These are phyloP conservation scores for Pantherophis alleghaniensis DNA, from an alignment of 2,797 vertebrate species.

Conservation along the genomic window DNA sequence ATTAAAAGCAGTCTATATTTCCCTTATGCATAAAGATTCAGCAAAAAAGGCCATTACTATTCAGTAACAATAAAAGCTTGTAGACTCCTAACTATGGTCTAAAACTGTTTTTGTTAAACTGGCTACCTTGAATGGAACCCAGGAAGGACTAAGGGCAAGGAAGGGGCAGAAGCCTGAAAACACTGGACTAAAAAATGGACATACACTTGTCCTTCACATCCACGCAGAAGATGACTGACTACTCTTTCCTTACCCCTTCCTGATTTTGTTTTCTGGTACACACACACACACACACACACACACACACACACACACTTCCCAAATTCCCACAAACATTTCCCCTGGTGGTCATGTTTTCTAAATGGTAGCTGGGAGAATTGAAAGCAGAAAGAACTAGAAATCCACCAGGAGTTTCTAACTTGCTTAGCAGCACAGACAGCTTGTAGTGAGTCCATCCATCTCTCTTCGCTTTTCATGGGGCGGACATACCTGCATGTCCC, in stretches of 20 bases:
- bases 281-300: neutral
- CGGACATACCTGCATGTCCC: neutral
- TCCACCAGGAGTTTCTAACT: neutral
- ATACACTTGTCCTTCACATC: neutral
- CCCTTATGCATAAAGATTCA: neutral
- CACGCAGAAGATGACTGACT: too few relatives aligned
- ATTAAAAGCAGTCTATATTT: neutral
- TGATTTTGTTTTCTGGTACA: neutral
- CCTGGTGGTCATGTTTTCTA: neutral
- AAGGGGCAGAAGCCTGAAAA: neutral
- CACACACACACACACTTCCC: neutral
- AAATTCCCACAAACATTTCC: neutral
- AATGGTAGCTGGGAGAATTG: neutral
- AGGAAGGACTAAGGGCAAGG: neutral
- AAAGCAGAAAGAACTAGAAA: neutral
- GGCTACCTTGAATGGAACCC: neutral
- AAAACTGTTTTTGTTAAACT: neutral
- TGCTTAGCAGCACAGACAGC: neutral
- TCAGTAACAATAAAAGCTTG: neutral
- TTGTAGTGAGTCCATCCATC: neutral
- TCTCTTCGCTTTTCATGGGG: neutral
- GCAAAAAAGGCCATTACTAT: neutral
- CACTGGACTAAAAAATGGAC: neutral
- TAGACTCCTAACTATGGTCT: neutral
- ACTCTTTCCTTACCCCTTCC: neutral